Percentiles rank a stretch among this genome's conserved stretches.
Evolutionary conservation across 2,113 vertebrate genomes (phyloP).

Genomic region (Aleadryas rufinucha): DNA sequence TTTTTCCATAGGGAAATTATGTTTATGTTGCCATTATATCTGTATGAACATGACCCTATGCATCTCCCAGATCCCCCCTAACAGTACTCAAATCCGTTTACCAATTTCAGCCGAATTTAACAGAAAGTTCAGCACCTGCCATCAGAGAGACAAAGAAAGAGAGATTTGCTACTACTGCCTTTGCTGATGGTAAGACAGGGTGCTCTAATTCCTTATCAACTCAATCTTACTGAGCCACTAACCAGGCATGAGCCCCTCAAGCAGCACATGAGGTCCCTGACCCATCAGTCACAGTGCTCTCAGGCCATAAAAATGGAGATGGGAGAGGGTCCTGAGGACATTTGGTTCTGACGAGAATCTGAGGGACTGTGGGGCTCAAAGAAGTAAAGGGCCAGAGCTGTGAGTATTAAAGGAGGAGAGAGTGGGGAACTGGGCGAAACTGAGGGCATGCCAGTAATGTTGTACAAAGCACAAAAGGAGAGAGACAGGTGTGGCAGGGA

Average conservation of each 20-base stretch:
- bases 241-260: accelerated
- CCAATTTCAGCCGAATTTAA: not conserved
- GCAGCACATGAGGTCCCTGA: accelerated
- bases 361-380: not conserved
- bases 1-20: not conserved
- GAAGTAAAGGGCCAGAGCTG: not conserved
- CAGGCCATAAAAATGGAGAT: not conserved
- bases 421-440: not conserved
- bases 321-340: not conserved
- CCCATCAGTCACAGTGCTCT: accelerated
- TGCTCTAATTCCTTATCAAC: not conserved
- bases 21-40: not conserved
- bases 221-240: not conserved
- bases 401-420: not conserved
- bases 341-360: not conserved
- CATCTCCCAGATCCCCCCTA: not conserved
- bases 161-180: not conserved
- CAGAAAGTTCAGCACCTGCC: not conserved
- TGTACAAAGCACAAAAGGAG: not conserved
- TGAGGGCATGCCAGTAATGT: not conserved
- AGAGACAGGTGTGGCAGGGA: not conserved
- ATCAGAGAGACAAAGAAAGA: not conserved
- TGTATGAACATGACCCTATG: not conserved
- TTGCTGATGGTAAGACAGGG: not conserved
- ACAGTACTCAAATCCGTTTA: not conserved